A percentile compares a stretch with the other conserved stretches of the same genome.
Evolutionary conservation across 2,113 vertebrate species (phyloP).

Genomic region (Cricetomys ansorgei): DNA sequence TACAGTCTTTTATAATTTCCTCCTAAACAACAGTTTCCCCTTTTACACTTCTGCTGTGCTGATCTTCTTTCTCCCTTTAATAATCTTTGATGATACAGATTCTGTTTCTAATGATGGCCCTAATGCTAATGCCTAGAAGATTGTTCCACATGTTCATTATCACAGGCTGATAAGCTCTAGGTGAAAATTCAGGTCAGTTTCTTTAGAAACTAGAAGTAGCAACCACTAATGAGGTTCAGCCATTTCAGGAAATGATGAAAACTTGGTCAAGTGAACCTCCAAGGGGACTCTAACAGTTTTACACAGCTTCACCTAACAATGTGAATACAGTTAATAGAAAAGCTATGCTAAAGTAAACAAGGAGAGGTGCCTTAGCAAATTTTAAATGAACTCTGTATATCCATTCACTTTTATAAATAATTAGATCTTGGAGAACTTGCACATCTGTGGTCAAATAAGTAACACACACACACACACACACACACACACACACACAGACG

Average conservation of each 20-base stretch:
- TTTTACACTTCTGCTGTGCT: background rate
- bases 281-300: background rate
- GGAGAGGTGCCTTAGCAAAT: constrained; percentile 13
- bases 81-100: constrained; percentile 56
- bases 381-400: constrained; percentile 41
- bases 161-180: background rate
- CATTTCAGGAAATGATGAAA: constrained; percentile 61
- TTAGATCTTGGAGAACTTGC: rapidly evolving
- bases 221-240: constrained; percentile 56
- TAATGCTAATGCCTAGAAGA: constrained; percentile 38
- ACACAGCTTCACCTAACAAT: constrained; percentile 25
- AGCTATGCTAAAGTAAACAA: background rate
- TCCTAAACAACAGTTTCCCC: background rate
- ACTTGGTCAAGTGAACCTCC: constrained; percentile 44
- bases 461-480: background rate
- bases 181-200: constrained; percentile 52
- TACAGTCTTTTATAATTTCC: background rate
- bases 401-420: constrained; percentile 10
- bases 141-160: constrained; percentile 62
- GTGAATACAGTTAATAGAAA: constrained; percentile 55
- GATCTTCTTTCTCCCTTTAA: constrained; percentile 30
- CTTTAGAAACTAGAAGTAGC: constrained; percentile 47
- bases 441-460: constrained; percentile 50
- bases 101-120: constrained; percentile 50
- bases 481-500: background rate